phyloP scores from a whole-genome alignment of 2,797 vertebrate species.

The Rhincodon typus region DNA sequence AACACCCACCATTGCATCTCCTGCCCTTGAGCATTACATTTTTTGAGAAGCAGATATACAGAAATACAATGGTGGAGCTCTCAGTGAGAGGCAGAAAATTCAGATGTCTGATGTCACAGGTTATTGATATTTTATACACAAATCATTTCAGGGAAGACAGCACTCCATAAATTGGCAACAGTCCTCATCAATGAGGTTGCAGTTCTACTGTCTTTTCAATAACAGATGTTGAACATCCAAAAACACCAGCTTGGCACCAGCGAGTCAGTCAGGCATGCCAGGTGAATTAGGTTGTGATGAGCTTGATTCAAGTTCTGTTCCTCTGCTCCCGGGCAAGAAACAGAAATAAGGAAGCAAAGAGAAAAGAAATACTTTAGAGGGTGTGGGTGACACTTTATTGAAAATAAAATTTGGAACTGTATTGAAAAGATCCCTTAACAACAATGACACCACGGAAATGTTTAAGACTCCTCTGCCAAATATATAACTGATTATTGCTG shows the following conservation, averaged over 20 bases:
- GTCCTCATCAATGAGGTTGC: neutral
- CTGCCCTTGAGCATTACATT: neutral
- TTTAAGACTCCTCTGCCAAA: neutral
- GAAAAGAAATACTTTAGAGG: too few species aligned
- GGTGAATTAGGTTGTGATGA: neutral
- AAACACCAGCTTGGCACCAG: neutral
- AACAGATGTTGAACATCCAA: neutral
- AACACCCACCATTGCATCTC: neutral
- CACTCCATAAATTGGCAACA: neutral
- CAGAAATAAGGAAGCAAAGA: neutral
- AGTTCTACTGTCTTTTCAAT: neutral
- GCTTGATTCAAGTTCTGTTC: neutral
- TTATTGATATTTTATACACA: neutral
- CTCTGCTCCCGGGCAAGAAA: neutral
- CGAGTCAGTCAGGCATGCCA: neutral
- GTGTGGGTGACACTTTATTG: too few species aligned
- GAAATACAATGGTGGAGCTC: neutral
- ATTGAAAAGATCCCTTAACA: neutral
- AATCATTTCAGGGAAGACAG: neutral
- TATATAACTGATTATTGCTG: neutral
- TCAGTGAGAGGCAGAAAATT: neutral
- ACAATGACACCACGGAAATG: neutral
- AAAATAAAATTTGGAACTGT: too few species aligned
- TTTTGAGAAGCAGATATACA: neutral
- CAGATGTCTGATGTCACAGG: neutral